These are phyloP conservation scores for Nyctibius bracteatus DNA, from an alignment of 2,113 vertebrate genomes.

Conservation along the genomic window DNA sequence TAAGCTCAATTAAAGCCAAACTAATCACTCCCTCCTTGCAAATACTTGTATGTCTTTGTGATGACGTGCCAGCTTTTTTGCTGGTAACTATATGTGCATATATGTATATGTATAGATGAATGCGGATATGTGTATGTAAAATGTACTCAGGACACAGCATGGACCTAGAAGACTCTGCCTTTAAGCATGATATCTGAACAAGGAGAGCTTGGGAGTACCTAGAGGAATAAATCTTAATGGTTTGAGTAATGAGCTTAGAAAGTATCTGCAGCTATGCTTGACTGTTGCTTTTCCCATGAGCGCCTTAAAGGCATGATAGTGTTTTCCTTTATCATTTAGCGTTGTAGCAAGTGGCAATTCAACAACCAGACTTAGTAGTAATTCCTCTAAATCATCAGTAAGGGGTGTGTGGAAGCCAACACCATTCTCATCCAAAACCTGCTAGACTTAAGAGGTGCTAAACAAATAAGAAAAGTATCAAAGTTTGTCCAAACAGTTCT, in stretches of 20 bases:
- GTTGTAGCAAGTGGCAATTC: background rate
- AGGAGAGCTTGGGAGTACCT: background rate
- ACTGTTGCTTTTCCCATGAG: background rate
- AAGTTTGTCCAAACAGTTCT: background rate
- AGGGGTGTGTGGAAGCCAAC: background rate
- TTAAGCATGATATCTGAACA: background rate
- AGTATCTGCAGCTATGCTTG: background rate
- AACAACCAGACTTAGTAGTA: background rate
- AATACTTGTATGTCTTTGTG: background rate
- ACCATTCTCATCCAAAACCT: background rate
- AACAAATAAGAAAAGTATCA: background rate
- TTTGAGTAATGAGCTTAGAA: background rate
- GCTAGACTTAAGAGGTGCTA: background rate
- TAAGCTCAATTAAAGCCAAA: background rate
- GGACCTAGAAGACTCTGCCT: fast-evolving
- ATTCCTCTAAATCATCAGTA: background rate
- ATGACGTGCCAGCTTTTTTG: fast-evolving
- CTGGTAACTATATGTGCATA: background rate
- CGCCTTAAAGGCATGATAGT: background rate
- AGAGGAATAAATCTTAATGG: background rate
- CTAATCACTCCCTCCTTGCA: background rate
- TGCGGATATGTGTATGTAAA: background rate
- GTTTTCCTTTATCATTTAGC: background rate
- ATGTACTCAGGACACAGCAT: no score
- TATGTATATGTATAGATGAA: no score